Percentiles rank a stretch among this genome's conserved stretches.
These are phyloP conservation scores for Notothenia rossii DNA, from an alignment of 2,113 vertebrate genomes.

Conservation along the genomic window DNA sequence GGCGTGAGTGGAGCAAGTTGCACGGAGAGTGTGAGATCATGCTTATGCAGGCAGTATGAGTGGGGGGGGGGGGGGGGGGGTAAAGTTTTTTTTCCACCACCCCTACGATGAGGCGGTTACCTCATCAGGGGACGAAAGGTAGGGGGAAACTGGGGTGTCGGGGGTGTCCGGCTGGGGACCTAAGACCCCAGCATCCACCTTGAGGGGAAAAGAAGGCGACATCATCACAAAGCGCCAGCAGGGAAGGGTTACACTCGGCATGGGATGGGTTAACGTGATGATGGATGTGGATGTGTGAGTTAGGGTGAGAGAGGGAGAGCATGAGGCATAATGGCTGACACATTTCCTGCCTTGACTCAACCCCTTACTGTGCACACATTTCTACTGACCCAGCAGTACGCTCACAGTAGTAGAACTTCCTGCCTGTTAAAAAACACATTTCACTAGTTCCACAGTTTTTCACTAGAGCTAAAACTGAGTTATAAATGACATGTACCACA, in stretches of 20 bases:
- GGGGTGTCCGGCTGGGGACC: slow-evolving; percentile 79
- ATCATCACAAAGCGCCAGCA: slow-evolving; percentile 69
- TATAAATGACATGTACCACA: slow-evolving; percentile 21
- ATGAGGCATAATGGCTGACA: slow-evolving; percentile 31
- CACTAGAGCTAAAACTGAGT: neutral
- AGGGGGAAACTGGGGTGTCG: slow-evolving; percentile 77
- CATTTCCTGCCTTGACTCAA: slow-evolving; percentile 51
- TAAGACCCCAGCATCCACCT: slow-evolving; percentile 84
- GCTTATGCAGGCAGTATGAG: slow-evolving; percentile 58
- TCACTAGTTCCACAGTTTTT: neutral
- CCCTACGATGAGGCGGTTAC: slow-evolving; percentile 71
- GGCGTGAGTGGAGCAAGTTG: slow-evolving; percentile 10
- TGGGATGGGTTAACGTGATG: slow-evolving; percentile 36
- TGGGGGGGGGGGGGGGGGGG: slow-evolving; percentile 4
- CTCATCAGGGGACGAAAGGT: slow-evolving; percentile 81
- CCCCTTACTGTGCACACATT: slow-evolving; percentile 23
- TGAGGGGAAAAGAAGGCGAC: slow-evolving; percentile 78
- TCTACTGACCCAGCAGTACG: slow-evolving; percentile 52
- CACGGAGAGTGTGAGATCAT: slow-evolving; percentile 56
- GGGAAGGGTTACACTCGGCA: slow-evolving; percentile 45
- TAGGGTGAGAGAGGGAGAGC: neutral
- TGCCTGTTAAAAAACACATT: slow-evolving; percentile 17
- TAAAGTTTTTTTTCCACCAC: slow-evolving; percentile 36
- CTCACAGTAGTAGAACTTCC: slow-evolving; percentile 49
- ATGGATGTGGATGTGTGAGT: neutral